A percentile compares a stretch with the other conserved stretches of the same genome.
Evolutionary conservation across 35 echinoderm and acorn worm species (phyloP).

Genomic region (Lytechinus variegatus): DNA sequence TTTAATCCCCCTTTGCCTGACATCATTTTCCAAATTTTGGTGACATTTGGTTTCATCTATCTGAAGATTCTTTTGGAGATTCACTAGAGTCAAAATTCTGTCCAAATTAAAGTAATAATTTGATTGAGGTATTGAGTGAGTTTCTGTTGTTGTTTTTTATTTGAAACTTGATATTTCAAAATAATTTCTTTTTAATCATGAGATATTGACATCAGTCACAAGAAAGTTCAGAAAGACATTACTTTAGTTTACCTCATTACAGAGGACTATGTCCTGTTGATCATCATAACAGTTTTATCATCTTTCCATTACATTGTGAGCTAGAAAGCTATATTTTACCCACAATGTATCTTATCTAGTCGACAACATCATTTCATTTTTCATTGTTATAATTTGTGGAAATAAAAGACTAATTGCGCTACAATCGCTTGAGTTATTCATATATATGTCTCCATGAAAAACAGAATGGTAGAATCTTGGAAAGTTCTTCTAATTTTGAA

Average conservation of each 20-base stretch:
- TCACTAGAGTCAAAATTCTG: background rate
- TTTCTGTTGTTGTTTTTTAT: background rate
- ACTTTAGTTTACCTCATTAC: no score
- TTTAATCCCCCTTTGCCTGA: background rate
- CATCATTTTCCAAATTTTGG: background rate
- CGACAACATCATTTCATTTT: no score
- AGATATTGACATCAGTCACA: no score
- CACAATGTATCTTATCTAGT: no score
- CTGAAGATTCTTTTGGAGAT: background rate
- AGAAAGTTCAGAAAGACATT: no score
- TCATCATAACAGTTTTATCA: no score
- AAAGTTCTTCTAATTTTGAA: background rate
- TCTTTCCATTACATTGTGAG: no score
- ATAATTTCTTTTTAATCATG: no score
- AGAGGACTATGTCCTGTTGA: no score
- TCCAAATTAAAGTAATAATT: background rate
- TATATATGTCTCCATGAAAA: background rate
- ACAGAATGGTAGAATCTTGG: background rate
- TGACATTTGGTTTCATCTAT: no score
- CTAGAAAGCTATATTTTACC: no score
- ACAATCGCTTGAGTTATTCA: background rate
- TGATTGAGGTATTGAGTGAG: background rate
- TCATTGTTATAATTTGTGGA: no score
- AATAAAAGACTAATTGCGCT: background rate
- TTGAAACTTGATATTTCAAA: background rate